Percentiles rank a stretch among this genome's conserved stretches.
Evolutionary conservation across 2,113 vertebrate genomes (phyloP).

Genomic region (Sylvietta virens): DNA sequence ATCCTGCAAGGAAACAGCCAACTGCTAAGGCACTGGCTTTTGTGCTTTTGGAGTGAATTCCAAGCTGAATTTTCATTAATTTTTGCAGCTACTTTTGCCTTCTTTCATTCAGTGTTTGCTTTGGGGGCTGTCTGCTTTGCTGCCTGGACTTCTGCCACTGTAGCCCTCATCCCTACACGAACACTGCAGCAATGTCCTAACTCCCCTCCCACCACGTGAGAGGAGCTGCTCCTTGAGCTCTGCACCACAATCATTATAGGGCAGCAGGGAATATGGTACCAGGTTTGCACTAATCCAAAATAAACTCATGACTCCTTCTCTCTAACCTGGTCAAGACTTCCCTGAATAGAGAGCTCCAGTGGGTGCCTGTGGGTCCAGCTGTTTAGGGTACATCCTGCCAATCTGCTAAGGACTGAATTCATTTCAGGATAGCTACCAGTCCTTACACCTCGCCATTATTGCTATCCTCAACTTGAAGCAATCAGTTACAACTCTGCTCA

Average conservation of each 20-base stretch:
- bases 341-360: background rate
- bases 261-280: background rate
- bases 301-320: background rate
- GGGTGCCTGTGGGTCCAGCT: background rate
- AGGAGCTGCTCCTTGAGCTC: background rate
- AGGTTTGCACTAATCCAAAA: background rate
- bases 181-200: rapidly evolving
- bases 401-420: background rate
- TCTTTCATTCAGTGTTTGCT: background rate
- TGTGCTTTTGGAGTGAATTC: background rate
- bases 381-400: background rate
- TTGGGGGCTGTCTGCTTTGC: background rate
- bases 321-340: too few relatives aligned
- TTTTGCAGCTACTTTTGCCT: background rate
- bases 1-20: background rate
- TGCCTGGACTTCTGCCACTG: background rate
- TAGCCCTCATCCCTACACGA: rapidly evolving
- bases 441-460: background rate
- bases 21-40: background rate
- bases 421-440: background rate
- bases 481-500: background rate
- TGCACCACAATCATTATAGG: rapidly evolving
- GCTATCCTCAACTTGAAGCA: background rate
- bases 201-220: background rate
- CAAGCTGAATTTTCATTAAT: background rate